These are phyloP conservation scores for Aleiodes leptofemur DNA, from an alignment of 2,888 invertebrate genomes.

Conservation along the genomic window DNA sequence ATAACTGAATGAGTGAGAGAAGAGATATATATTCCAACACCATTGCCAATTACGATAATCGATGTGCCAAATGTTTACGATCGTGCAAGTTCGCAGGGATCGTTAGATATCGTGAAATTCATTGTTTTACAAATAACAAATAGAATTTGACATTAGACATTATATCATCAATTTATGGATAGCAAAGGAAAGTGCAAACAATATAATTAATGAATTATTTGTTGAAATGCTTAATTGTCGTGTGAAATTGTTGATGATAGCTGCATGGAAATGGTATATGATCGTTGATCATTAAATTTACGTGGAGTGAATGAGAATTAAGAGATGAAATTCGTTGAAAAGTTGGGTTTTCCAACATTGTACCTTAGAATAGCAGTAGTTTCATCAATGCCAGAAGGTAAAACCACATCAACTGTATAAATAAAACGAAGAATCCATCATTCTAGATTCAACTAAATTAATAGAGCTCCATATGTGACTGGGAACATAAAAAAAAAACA, in stretches of 20 bases:
- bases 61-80: constrained; percentile 27
- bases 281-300: background rate
- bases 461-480: too few species aligned
- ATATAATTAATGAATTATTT: too few species aligned
- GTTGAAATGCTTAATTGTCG: too few species aligned
- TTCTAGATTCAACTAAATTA: too few species aligned
- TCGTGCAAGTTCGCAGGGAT: constrained; percentile 9
- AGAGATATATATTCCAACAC: constrained; percentile 17
- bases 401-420: too few species aligned
- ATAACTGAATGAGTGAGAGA: background rate
- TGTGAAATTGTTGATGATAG: too few species aligned
- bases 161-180: constrained; percentile 8
- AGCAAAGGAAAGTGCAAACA: background rate
- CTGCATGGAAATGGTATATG: background rate
- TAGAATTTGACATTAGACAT: constrained; percentile 20
- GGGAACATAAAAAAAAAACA: too few species aligned
- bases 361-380: constrained; percentile 1
- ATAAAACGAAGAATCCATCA: too few species aligned
- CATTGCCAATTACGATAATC: constrained; percentile 32
- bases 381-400: constrained; percentile 2
- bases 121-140: constrained; percentile 27
- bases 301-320: background rate
- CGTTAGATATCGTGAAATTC: constrained; percentile 5
- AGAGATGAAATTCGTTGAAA: constrained; percentile 9
- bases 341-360: background rate